Evolutionary conservation across 2,888 invertebrate genomes (phyloP).

Genomic region (Punctoribates punctum): DNA sequence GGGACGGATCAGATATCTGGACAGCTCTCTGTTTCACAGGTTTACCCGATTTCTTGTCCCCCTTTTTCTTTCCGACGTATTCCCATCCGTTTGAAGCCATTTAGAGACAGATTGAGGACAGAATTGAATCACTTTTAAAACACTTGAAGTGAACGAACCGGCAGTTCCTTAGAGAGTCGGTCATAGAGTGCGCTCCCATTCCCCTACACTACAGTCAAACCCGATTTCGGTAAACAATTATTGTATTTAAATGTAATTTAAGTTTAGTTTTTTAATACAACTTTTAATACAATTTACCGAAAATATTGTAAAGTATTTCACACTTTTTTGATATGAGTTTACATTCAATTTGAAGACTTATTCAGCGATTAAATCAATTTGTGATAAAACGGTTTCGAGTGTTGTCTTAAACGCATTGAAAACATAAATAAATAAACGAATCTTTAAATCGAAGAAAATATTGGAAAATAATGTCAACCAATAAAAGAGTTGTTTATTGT

Average conservation of each 20-base stretch:
- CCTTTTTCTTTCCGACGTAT: constrained; percentile 10
- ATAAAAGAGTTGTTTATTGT: constrained; percentile 48
- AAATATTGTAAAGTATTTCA: no score
- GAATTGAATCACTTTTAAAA: not conserved
- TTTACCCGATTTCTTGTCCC: not conserved
- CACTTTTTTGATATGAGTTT: no score
- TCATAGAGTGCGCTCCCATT: not conserved
- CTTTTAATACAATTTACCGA: no score
- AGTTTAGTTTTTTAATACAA: no score
- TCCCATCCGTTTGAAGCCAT: constrained; percentile 35
- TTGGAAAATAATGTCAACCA: constrained; percentile 16
- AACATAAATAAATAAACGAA: not conserved
- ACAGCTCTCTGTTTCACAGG: not conserved
- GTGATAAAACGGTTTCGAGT: no score
- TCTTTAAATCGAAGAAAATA: not conserved
- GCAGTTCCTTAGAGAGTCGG: no score
- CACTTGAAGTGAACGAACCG: constrained; percentile 11
- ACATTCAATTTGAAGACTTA: no score
- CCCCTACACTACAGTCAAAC: not conserved
- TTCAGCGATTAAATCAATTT: no score
- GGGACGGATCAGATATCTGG: not conserved
- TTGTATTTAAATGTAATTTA: no score
- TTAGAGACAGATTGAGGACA: not conserved
- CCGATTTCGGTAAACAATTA: not conserved
- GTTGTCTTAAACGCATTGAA: not conserved